Base-by-base conservation (phyloP, 2,113 vertebrate genomes). In the Australoheros scitulus region DNA sequence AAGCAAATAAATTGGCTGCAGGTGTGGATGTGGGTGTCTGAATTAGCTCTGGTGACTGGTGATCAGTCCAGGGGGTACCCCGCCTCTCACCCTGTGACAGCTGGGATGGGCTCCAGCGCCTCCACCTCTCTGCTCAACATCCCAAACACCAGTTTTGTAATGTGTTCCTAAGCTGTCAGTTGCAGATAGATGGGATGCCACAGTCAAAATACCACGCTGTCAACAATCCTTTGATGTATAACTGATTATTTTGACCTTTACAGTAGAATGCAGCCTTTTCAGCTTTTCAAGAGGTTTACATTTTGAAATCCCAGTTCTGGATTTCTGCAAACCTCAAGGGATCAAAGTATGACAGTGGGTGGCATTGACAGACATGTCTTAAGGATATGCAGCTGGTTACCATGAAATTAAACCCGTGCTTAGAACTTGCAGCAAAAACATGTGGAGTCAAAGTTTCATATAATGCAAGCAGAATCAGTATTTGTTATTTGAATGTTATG, bases 201-300 rank as follows among this genome's bases (percentile, higher is more conserved):
- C 14, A 61, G 72, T 59, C 22, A 18, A 72, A 72, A 60, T 41
- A 57, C 24, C 36, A 26, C 9, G 59, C 72, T 80, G 57, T 88
- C 83, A 79, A 85, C 60, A 76, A 32, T 38, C 59, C 52, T 14
- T 55, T 56, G 81, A 92, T 90, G 85, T 61, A 34, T 83, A 91
- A 91, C 26, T 18, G 83, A 77, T 65, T 7, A 15, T 87, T 76
- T 83, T 68, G 34, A 85, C 74, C 56, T 10, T 24, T 41, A n/a
- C 15, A 11, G 76, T 9, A 77, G 81, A 78, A 36, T 79, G 81
- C 63, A 26, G 26, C 55, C 36, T 76, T 50, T 85, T 34, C 55
- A 64, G 80, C 59, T 82, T 83, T 86, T 72, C 56, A 61, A 57
- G 76, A 88, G 77, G 74, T 93, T 90, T 70, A 72, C 50, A 5